phyloP scores from a whole-genome alignment of 2,888 invertebrate species.

The Arrhopalites spinosus region DNA sequence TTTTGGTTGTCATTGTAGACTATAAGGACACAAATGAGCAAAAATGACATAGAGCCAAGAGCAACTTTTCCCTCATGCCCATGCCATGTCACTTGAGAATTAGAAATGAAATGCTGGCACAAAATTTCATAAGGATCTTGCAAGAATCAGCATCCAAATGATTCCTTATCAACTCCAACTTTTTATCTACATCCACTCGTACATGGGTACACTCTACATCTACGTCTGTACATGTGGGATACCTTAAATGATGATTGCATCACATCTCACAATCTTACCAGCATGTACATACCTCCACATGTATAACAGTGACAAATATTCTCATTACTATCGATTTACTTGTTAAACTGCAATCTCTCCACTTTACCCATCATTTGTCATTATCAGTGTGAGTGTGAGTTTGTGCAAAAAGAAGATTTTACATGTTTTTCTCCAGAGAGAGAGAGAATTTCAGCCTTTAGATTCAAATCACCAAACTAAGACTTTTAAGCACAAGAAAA shows the following conservation, averaged over 20 bases:
- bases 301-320: not conserved
- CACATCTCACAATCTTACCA: not conserved
- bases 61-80: conserved; percentile 10
- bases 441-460: no score
- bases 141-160: no score
- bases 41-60: conserved; percentile 8
- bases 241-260: not conserved
- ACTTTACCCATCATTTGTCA: not conserved
- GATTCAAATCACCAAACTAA: no score
- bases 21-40: conserved; percentile 15
- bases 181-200: not conserved
- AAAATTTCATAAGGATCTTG: conserved; percentile 7
- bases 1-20: not conserved
- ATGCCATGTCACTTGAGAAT: conserved; percentile 11
- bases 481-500: no score
- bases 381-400: no score
- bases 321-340: not conserved
- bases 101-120: conserved; percentile 1
- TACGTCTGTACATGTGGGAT: no score
- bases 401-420: no score
- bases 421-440: no score
- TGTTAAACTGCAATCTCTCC: not conserved
- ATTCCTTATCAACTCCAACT: not conserved
- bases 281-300: not conserved
- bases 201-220: no score